Conservation (phyloP, 1,140 invertebrate species). For the Panagrolaimus sp. region DNA sequence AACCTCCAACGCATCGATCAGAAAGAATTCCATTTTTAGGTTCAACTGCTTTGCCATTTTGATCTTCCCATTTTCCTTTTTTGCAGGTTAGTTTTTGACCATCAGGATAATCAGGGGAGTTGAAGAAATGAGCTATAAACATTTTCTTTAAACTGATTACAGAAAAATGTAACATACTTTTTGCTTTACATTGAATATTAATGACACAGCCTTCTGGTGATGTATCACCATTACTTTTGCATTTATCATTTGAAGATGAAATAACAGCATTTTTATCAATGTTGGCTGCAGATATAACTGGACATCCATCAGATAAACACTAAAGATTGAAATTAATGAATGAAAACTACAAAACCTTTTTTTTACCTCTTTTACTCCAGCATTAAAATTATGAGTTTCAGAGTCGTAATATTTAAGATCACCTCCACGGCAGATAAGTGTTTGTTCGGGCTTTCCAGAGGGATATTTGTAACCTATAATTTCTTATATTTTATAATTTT, state of each 20-base stretch:
- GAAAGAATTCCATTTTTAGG: constrained; percentile 4
- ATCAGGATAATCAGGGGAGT: neutral
- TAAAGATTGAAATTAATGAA: neutral
- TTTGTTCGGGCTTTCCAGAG: neutral
- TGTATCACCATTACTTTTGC: neutral
- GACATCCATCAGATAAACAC: neutral
- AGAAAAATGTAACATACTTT: neutral
- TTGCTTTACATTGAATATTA: neutral
- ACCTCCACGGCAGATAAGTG: neutral
- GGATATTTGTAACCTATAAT: too few relatives aligned
- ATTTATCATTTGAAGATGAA: neutral
- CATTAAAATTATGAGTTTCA: neutral
- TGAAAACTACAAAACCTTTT: too few relatives aligned
- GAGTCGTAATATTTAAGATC: neutral
- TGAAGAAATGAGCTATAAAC: constrained; percentile 3
- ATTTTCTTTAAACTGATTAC: neutral
- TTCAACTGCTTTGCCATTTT: constrained; percentile 2
- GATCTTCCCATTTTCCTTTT: neutral
- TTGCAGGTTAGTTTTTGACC: constrained; percentile 4
- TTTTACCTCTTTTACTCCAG: too few relatives aligned
- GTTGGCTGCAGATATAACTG: neutral
- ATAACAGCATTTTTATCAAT: constrained; percentile 3
- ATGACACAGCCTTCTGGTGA: neutral
- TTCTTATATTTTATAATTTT: too few relatives aligned
- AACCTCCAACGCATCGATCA: neutral